Evolutionary conservation across 2,113 vertebrate genomes (phyloP).

Genomic region (Phycodurus eques): DNA sequence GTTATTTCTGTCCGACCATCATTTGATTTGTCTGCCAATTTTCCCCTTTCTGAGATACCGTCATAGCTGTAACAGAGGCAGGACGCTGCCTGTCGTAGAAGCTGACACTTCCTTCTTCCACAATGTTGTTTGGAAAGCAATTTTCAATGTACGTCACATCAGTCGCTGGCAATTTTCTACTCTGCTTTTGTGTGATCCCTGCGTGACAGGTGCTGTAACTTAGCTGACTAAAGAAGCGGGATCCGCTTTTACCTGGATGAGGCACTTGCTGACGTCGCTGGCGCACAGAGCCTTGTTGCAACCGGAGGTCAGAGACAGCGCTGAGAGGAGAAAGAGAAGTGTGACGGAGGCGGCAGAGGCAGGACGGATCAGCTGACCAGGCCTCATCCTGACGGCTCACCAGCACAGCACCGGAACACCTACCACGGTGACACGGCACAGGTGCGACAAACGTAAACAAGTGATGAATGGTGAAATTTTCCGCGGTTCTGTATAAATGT

Average conservation of each 20-base stretch:
- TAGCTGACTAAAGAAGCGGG: background rate
- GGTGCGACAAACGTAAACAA: background rate
- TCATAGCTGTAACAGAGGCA: too few species aligned
- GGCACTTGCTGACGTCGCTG: conserved; percentile 97
- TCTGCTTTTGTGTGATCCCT: background rate
- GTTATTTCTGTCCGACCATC: too few species aligned
- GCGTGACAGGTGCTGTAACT: background rate
- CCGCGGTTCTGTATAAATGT: too few species aligned
- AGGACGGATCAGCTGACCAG: conserved; percentile 61
- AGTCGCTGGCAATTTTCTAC: background rate
- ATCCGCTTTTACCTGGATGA: conserved; percentile 84
- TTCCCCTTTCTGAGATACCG: too few species aligned
- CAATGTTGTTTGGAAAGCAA: background rate
- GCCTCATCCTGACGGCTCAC: conserved; percentile 79
- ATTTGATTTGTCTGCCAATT: too few species aligned
- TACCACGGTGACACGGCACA: conserved; percentile 26
- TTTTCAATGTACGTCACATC: background rate
- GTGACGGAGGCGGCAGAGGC: conserved; percentile 61
- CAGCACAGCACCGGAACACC: conserved; percentile 54
- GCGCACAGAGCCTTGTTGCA: conserved; percentile 98
- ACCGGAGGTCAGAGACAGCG: conserved; percentile 73
- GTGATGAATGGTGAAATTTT: background rate
- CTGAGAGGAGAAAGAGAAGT: conserved; percentile 77
- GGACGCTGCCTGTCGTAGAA: too few species aligned
- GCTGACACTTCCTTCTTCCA: too few species aligned